These are phyloP conservation scores for Morphnarchus princeps DNA, from an alignment of 2,113 vertebrate species.

Conservation along the genomic window DNA sequence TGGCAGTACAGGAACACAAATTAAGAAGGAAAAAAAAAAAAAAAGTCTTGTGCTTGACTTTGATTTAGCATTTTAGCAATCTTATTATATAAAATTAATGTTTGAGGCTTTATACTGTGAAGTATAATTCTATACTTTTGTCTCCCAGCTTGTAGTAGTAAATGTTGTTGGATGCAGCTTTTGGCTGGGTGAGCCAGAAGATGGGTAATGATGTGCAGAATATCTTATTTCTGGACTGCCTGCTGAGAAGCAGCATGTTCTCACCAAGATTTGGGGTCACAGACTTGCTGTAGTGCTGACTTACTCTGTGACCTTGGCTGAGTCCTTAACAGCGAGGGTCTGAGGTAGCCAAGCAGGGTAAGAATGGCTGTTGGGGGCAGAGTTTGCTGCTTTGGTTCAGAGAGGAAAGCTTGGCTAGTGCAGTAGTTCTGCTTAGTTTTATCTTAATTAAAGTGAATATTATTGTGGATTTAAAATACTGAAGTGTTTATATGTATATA, in stretches of 20 bases:
- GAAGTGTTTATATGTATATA: not conserved
- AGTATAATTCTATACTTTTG: not conserved
- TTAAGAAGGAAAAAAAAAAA: not conserved
- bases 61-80: not conserved
- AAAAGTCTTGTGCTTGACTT: not conserved
- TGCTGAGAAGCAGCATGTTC: not conserved
- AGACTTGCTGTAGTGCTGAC: not conserved
- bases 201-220: not conserved
- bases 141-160: not conserved
- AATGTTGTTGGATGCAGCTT: not conserved
- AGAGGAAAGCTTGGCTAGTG: not conserved
- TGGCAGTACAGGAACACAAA: constrained; percentile 61
- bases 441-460: not conserved
- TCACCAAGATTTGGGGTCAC: not conserved
- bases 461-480: not conserved
- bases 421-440: not conserved
- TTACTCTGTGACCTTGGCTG: not conserved
- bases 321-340: not conserved
- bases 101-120: not conserved
- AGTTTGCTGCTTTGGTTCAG: not conserved
- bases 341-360: not conserved
- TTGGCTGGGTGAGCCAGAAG: not conserved
- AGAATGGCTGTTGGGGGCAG: not conserved
- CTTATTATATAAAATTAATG: not conserved
- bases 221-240: not conserved